Conservation (phyloP, 2,113 vertebrate genomes). For the Tupaia chinensis region DNA sequence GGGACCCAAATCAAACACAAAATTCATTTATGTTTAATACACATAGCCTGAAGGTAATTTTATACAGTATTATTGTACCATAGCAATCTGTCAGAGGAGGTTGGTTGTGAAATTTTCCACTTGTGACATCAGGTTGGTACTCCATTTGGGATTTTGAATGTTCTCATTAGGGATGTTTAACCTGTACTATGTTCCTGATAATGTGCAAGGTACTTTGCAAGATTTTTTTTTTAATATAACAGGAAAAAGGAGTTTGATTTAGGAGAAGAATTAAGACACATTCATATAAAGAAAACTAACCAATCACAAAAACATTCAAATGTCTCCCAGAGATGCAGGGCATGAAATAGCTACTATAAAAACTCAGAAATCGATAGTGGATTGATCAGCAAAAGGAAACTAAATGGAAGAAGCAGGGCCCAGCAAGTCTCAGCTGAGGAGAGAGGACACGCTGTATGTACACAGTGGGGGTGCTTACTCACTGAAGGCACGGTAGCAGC, state of each 20-base stretch:
- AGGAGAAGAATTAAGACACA: neutral
- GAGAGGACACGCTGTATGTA: neutral
- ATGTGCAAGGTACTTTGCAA: neutral
- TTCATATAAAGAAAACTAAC: neutral
- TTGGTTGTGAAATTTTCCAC: too few relatives aligned
- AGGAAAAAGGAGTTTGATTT: neutral
- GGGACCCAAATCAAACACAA: too few relatives aligned
- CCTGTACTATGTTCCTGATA: neutral
- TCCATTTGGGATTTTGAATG: too few relatives aligned
- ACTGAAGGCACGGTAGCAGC: slow-evolving; percentile 94
- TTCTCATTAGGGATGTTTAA: too few relatives aligned
- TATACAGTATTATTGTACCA: too few relatives aligned
- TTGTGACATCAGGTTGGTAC: too few relatives aligned
- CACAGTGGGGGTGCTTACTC: slow-evolving; percentile 76
- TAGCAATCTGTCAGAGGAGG: too few relatives aligned
- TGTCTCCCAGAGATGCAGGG: neutral
- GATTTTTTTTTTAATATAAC: neutral
- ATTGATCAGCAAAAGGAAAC: neutral
- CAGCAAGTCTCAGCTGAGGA: neutral
- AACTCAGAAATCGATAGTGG: neutral
- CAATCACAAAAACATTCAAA: neutral
- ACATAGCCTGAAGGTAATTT: too few relatives aligned
- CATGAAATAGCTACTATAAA: neutral
- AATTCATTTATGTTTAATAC: too few relatives aligned
- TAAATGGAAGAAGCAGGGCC: neutral